These are phyloP conservation scores for Rachycentron canadum DNA, from an alignment of 2,797 vertebrate genomes.

Conservation along the genomic window DNA sequence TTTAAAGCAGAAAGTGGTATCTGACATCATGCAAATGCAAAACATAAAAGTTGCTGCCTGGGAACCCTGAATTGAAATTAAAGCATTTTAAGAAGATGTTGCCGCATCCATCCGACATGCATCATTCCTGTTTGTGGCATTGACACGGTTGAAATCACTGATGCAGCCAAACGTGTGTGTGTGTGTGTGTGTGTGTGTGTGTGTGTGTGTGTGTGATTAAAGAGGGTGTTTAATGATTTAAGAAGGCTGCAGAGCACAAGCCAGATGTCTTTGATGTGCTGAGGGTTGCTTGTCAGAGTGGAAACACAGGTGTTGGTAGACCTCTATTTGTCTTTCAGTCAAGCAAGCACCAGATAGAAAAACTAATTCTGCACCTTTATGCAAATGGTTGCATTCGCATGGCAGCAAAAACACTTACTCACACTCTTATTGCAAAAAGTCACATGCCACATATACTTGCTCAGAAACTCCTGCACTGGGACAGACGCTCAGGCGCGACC, in stretches of 20 bases:
- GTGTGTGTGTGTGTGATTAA: constrained; percentile 56
- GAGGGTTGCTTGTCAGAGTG: constrained; percentile 39
- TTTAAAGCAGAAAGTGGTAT: background rate
- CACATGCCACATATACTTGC: background rate
- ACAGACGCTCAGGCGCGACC: background rate
- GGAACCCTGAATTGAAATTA: background rate
- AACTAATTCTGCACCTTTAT: background rate
- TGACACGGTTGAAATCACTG: constrained; percentile 21
- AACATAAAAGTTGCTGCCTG: background rate
- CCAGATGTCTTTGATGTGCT: constrained; percentile 59
- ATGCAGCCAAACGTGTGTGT: constrained; percentile 27
- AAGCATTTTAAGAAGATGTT: constrained; percentile 7
- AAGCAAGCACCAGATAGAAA: constrained; percentile 11
- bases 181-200: constrained; percentile 21
- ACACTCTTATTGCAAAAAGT: background rate
- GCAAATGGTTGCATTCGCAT: background rate
- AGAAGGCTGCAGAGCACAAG: constrained; percentile 44
- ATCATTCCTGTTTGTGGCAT: constrained; percentile 8
- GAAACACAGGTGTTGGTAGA: constrained; percentile 39
- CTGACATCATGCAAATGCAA: background rate
- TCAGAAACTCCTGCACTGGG: background rate
- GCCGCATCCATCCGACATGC: constrained; percentile 23
- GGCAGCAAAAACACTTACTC: background rate
- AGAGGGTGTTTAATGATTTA: constrained; percentile 63
- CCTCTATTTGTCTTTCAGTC: constrained; percentile 47